Evolutionary conservation across 2,888 invertebrate genomes (phyloP), one percentile per base, ranked within the genome.

Genomic region (Rotaria socialis): DNA sequence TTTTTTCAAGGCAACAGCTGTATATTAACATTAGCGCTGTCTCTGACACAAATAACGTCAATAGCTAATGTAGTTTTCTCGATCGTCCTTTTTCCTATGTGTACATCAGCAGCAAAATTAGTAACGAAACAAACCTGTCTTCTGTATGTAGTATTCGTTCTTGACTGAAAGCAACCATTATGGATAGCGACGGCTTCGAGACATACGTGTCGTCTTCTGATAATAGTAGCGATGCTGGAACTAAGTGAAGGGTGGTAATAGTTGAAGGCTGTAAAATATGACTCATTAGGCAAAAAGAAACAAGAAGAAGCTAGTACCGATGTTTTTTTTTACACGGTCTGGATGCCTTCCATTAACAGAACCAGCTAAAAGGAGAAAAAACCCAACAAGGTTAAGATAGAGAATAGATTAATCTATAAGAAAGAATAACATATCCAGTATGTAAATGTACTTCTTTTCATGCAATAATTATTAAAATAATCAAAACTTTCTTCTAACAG

Each of bases 1-100:
- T 41, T 35, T 41, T 67, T 41, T 67, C 67, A 67, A 67, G 67
- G 35, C 67, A 67, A 67, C 67, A 67, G 67, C 67, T 67, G 67
- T 67, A 67, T 24, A 41, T 67, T 67, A 67, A 14, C 67, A 67
- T 67, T 35, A 67, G 6, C 67, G 35, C 6, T 67, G 3, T 67
- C 10, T 67, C 35, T 35, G 35, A 35, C 6, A 67, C 35, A 6
- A 60, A 35, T 19, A 67, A 67, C 35, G 35, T 67, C 16, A 41
- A 35, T 67, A 35, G 19, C 27, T 67, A 27, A 67, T 67, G 7
- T 60, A n/a, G n/a, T 60, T n/a, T 67, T 67, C 67, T 67, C 14
- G n/a, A 14, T 24, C 56, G 22, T 56, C 7, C 24, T 41, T 27
- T 41, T 67, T 41, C 19, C 35, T 67, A 35, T 67, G 67, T 41